Evolutionary conservation across 1,140 invertebrate genomes (phyloP).

Genomic region (Hycleus phaleratus): DNA sequence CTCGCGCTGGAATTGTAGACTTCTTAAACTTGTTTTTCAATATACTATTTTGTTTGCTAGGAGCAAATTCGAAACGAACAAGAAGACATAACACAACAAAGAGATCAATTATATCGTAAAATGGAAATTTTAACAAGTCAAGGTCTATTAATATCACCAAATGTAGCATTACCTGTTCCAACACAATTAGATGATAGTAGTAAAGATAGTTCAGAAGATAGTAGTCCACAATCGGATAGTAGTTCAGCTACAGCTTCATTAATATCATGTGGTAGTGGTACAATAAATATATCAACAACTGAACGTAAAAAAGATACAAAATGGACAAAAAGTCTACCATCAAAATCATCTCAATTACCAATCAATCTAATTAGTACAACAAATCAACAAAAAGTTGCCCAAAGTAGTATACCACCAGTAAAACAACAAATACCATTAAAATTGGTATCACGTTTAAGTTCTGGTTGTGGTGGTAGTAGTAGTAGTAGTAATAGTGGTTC

Average conservation of each 20-base stretch:
- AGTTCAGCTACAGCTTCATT: slow-evolving; percentile 38
- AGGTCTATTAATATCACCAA: slow-evolving; percentile 55
- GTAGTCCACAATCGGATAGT: slow-evolving; percentile 36
- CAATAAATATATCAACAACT: slow-evolving; percentile 32
- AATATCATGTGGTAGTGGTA: slow-evolving; percentile 26
- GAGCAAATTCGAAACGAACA: slow-evolving; percentile 66
- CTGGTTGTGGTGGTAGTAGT: slow-evolving; percentile 42
- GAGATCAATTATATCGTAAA: slow-evolving; percentile 77
- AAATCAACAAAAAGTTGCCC: slow-evolving; percentile 67
- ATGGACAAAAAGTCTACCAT: slow-evolving; percentile 44
- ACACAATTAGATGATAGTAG: slow-evolving; percentile 35
- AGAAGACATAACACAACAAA: slow-evolving; percentile 73
- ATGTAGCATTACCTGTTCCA: slow-evolving; percentile 35
- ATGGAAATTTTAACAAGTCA: slow-evolving; percentile 69
- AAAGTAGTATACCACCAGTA: slow-evolving; percentile 46
- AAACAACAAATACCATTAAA: slow-evolving; percentile 83
- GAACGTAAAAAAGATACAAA: slow-evolving; percentile 49
- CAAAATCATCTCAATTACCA: slow-evolving; percentile 49
- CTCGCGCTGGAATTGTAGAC: neutral
- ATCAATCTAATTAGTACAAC: slow-evolving; percentile 72
- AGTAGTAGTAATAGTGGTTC: slow-evolving; percentile 24
- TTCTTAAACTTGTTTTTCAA: slow-evolving; percentile 1
- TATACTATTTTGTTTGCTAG: slow-evolving; percentile 33
- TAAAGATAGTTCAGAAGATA: slow-evolving; percentile 39
- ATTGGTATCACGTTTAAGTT: slow-evolving; percentile 51